Evolutionary conservation across 2,888 invertebrate species (phyloP).

Genomic region (Cephus rjabovi): DNA sequence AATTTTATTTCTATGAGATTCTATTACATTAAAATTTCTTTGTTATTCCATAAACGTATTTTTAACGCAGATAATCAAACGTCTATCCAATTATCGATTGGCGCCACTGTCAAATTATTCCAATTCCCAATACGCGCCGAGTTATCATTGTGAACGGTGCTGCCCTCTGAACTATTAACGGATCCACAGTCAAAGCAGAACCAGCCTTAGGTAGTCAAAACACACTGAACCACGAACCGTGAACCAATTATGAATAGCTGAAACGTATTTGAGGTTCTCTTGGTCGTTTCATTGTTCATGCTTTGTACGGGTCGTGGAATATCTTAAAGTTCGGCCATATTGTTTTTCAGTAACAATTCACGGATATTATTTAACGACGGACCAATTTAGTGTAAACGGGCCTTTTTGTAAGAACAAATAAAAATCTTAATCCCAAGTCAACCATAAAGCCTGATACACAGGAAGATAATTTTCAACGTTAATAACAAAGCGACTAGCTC

Average conservation of each 20-base stretch:
- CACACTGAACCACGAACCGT: background rate
- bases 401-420: background rate
- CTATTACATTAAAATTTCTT: background rate
- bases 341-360: background rate
- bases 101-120: background rate
- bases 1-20: too few species aligned
- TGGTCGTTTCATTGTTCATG: background rate
- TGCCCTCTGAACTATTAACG: slow-evolving; percentile 35
- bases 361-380: background rate
- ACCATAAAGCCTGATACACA: background rate
- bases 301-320: background rate
- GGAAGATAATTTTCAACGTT: background rate
- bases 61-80: background rate
- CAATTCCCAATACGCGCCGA: background rate
- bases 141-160: background rate
- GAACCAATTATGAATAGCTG: background rate
- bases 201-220: background rate
- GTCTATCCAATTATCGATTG: background rate
- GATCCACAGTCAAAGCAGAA: slow-evolving; percentile 38
- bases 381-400: too few species aligned
- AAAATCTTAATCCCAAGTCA: background rate
- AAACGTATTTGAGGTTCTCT: background rate
- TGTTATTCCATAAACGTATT: background rate
- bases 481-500: background rate
- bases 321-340: background rate